These are phyloP conservation scores for Salvelinus sp. DNA, from an alignment of 2,113 vertebrate genomes.

Conservation along the genomic window DNA sequence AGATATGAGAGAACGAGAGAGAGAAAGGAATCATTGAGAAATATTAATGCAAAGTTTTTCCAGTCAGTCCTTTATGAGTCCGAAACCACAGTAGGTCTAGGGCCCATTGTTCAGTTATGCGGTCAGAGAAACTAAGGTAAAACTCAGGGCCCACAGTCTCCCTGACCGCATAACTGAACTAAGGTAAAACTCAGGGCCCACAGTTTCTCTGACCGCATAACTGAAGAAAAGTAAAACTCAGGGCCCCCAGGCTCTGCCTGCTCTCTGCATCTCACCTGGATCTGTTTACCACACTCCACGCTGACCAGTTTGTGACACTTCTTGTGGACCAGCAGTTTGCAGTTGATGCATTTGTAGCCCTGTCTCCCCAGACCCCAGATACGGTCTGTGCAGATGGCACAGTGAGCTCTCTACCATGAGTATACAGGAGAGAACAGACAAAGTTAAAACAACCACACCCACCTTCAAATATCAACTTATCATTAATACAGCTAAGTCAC, in stretches of 20 bases:
- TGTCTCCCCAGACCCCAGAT: constrained; percentile 98
- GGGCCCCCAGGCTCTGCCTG: neutral
- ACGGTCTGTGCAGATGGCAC: constrained; percentile 95
- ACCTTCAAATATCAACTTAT: no score
- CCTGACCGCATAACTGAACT: neutral
- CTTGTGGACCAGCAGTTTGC: constrained; percentile 98
- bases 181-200: neutral
- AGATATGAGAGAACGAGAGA: neutral
- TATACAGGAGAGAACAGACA: constrained; percentile 12
- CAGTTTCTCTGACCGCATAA: no score
- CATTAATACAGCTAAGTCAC: neutral
- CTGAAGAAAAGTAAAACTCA: neutral
- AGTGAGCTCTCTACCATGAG: constrained; percentile 86
- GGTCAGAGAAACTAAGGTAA: no score
- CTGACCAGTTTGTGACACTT: constrained; percentile 97
- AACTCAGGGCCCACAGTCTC: neutral
- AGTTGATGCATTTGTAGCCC: constrained; percentile 98
- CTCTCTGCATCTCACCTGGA: constrained; percentile 53
- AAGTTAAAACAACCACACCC: neutral
- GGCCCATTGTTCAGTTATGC: no score
- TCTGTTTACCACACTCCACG: constrained; percentile 86
- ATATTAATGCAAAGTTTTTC: neutral
- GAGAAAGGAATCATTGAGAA: neutral
- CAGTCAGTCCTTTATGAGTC: no score
- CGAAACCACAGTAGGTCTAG: no score